Conservation (phyloP, 2,797 vertebrate genomes). For the Neostethus bicornis region DNA sequence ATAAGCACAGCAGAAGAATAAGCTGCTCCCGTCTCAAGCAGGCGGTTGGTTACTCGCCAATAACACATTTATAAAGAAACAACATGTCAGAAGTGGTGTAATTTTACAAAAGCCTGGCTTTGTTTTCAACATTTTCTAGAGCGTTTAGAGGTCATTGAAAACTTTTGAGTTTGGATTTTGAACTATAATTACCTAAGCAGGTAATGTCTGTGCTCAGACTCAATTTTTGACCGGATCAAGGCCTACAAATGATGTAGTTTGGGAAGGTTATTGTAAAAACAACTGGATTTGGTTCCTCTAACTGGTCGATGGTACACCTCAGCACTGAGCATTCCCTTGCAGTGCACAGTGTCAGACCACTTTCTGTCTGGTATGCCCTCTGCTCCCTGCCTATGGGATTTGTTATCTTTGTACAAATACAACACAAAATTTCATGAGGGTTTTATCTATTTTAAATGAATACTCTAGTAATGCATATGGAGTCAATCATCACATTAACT, state of each 20-base stretch:
- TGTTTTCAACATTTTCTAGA: conserved; percentile 35
- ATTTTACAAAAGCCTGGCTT: conserved; percentile 40
- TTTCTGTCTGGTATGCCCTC: too few species aligned
- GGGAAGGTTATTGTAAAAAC: conserved; percentile 1
- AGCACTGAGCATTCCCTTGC: too few species aligned
- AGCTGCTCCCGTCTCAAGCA: conserved; percentile 33
- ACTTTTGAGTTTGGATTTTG: conserved; percentile 49
- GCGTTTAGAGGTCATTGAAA: conserved; percentile 42
- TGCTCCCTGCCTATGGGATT: too few species aligned
- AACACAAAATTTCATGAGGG: too few species aligned
- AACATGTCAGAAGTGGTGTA: conserved; percentile 21
- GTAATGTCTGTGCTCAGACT: conserved; percentile 41
- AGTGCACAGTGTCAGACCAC: too few species aligned
- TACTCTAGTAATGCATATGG: too few species aligned
- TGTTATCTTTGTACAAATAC: too few species aligned
- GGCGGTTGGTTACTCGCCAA: conserved; percentile 29
- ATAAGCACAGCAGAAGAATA: conserved; percentile 19
- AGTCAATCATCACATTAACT: too few species aligned
- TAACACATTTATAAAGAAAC: conserved; percentile 48
- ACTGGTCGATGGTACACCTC: too few species aligned
- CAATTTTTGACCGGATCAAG: conserved; percentile 27
- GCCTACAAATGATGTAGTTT: background rate
- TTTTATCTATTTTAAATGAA: too few species aligned
- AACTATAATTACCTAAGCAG: conserved; percentile 49
- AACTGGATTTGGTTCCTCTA: too few species aligned